Evolutionary conservation across 1,140 invertebrate genomes (phyloP).

Genomic region (Drosophila takahashii): DNA sequence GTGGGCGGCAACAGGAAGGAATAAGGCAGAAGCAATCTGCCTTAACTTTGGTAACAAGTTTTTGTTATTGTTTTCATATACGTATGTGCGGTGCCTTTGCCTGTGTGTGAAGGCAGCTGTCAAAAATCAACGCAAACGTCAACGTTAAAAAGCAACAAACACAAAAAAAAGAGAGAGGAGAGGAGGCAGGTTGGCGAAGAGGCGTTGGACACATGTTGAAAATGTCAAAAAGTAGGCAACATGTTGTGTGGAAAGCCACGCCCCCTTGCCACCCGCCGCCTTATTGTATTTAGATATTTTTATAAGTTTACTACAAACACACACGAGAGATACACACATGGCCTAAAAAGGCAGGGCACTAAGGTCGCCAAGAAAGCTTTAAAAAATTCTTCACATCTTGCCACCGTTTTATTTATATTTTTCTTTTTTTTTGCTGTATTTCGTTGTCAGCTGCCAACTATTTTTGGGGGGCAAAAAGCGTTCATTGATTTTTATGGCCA

Average conservation of each 20-base stretch:
- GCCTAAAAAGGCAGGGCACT: conserved; percentile 47
- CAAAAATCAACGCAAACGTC: conserved; percentile 82
- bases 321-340: conserved; percentile 25
- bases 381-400: conserved; percentile 63
- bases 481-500: conserved; percentile 80
- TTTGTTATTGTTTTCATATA: conserved; percentile 73
- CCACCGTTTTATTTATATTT: conserved; percentile 39
- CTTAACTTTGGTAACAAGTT: conserved; percentile 80
- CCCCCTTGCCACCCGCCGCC: conserved; percentile 17
- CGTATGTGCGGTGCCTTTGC: conserved; percentile 13
- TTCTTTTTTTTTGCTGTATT: conserved; percentile 24
- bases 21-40: conserved; percentile 67
- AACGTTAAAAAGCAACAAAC: conserved; percentile 74
- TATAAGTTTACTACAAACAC: conserved; percentile 63
- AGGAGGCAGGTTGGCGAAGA: conserved; percentile 13
- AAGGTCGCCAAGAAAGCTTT: conserved; percentile 68
- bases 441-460: conserved; percentile 70
- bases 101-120: conserved; percentile 77
- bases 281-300: conserved; percentile 66
- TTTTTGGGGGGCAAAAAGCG: conserved; percentile 50
- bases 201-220: conserved; percentile 78
- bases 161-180: conserved; percentile 19
- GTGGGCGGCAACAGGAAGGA: conserved; percentile 1
- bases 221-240: conserved; percentile 83
- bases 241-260: conserved; percentile 61